Percentiles rank a stretch among this genome's conserved stretches.
Evolutionary conservation across 1,140 invertebrate species (phyloP).

Genomic region (Brachionus paranguensis): DNA sequence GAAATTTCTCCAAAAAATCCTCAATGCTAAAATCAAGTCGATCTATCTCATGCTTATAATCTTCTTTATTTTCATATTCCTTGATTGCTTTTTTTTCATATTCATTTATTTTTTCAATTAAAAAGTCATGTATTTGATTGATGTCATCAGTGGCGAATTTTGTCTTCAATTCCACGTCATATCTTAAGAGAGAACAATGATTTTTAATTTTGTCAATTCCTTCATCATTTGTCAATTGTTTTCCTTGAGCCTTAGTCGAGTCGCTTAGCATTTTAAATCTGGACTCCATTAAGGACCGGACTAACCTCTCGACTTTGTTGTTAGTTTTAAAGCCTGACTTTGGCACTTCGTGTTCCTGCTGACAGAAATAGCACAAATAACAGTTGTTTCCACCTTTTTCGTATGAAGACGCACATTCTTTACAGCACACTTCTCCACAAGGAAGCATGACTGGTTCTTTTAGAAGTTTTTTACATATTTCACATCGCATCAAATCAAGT

Average conservation of each 20-base stretch:
- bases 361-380: background rate
- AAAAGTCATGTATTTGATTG: background rate
- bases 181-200: background rate
- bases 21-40: slow-evolving; percentile 20
- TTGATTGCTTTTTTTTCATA: background rate
- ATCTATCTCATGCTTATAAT: slow-evolving; percentile 12
- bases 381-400: background rate
- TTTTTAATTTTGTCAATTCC: slow-evolving; percentile 1
- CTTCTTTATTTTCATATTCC: background rate
- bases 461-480: slow-evolving; percentile 2
- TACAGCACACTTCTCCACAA: background rate
- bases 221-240: no score
- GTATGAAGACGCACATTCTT: background rate
- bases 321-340: background rate
- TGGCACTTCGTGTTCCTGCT: background rate
- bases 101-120: slow-evolving; percentile 8
- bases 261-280: background rate
- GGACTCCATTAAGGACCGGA: background rate
- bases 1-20: slow-evolving; percentile 15
- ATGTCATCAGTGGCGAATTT: background rate
- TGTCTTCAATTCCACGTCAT: background rate
- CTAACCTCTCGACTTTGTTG: background rate
- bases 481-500: background rate
- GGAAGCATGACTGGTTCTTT: background rate
- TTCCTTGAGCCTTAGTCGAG: background rate